Evolutionary conservation across 1,140 invertebrate genomes (phyloP).

Genomic region (Heliothis subflexa): DNA sequence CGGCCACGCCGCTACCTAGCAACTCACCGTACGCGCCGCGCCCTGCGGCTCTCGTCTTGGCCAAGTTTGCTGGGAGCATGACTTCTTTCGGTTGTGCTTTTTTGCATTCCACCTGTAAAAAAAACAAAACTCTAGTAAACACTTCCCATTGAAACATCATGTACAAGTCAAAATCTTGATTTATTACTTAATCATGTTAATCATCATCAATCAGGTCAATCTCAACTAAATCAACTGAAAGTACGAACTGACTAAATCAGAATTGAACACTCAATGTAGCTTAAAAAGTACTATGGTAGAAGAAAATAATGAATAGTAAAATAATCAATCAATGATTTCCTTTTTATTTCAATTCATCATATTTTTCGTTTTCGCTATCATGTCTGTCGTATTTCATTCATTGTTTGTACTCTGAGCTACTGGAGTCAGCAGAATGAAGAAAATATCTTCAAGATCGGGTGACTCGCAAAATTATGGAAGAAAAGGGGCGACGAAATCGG

Average conservation of each 20-base stretch:
- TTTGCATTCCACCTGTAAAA: constrained; percentile 98
- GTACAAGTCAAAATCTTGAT: too few species aligned
- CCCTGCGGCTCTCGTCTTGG: constrained; percentile 96
- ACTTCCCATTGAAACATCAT: too few species aligned
- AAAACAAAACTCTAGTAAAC: constrained; percentile 26
- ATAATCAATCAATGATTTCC: constrained; percentile 13
- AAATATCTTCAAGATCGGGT: constrained; percentile 73
- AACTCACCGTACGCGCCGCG: constrained; percentile 98
- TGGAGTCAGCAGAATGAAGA: constrained; percentile 68
- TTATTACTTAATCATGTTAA: too few species aligned
- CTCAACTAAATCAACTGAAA: too few species aligned
- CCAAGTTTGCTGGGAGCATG: constrained; percentile 97
- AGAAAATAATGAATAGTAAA: not conserved
- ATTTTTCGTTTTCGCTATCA: not conserved
- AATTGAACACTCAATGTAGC: not conserved
- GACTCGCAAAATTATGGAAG: constrained; percentile 78
- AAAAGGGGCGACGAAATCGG: constrained; percentile 80
- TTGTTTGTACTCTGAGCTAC: constrained; percentile 51
- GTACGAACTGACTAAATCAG: too few species aligned
- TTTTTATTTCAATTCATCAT: constrained; percentile 24
- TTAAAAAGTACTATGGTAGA: not conserved
- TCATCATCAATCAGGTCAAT: too few species aligned
- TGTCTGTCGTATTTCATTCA: constrained; percentile 53
- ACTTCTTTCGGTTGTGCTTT: constrained; percentile 99
- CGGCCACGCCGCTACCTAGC: constrained; percentile 91